Evolutionary conservation across 2,113 vertebrate genomes (phyloP).

Genomic region (Dipodomys merriami): DNA sequence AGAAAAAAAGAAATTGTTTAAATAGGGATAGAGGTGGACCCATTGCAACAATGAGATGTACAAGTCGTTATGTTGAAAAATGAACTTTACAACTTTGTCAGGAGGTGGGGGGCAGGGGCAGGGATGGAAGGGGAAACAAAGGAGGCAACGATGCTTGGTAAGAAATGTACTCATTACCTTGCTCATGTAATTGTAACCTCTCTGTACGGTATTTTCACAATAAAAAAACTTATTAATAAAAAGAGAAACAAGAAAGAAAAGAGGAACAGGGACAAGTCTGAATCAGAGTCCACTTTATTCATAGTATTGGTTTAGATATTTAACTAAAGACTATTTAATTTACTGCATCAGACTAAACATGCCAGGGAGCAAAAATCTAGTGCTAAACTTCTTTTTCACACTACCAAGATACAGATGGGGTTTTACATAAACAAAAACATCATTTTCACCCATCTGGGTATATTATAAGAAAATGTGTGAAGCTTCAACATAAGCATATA

Average conservation of each 20-base stretch:
- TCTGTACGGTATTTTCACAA: too few species aligned
- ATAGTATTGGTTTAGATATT: background rate
- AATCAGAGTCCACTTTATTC: background rate
- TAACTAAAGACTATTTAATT: background rate
- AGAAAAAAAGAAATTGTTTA: too few species aligned
- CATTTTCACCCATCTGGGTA: background rate
- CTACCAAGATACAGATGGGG: background rate
- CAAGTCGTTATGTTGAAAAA: too few species aligned
- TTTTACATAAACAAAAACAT: background rate
- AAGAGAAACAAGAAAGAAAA: background rate
- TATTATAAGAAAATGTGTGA: slow-evolving; percentile 8
- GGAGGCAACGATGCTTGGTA: too few species aligned
- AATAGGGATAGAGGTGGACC: too few species aligned
- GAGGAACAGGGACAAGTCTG: background rate
- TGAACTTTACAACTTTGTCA: too few species aligned
- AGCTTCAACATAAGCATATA: background rate
- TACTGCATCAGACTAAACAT: background rate
- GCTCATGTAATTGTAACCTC: too few species aligned
- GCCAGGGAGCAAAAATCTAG: slow-evolving; percentile 3
- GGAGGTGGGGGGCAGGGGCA: too few species aligned
- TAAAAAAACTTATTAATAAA: too few species aligned
- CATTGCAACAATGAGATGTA: too few species aligned
- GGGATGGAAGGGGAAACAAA: too few species aligned
- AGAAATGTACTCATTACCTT: too few species aligned
- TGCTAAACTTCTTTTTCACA: background rate